phyloP scores from a whole-genome alignment of 1,140 invertebrate genomes.

The Heliothis virescens region DNA sequence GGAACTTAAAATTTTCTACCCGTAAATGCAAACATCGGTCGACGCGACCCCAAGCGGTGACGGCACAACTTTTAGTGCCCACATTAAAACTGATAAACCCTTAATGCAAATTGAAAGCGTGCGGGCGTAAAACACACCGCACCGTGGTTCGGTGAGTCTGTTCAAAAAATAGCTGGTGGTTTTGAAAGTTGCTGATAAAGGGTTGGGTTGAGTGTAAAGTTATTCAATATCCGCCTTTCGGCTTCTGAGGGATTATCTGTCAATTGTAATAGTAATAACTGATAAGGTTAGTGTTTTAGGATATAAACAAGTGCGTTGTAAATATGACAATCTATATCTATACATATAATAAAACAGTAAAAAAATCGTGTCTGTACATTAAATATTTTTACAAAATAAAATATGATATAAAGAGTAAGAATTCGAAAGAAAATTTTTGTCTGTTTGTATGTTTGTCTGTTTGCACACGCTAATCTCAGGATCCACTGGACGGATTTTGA shows the following conservation, averaged over 20 bases:
- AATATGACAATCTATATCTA: too few relatives aligned
- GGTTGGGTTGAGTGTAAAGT: slow-evolving; percentile 14
- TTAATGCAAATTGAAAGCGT: slow-evolving; percentile 63
- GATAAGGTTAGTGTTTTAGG: not conserved
- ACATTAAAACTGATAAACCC: slow-evolving; percentile 61
- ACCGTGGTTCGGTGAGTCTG: slow-evolving; percentile 31
- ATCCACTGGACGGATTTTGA: too few relatives aligned
- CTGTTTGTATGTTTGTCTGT: too few relatives aligned
- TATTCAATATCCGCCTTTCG: not conserved
- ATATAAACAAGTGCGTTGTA: too few relatives aligned
- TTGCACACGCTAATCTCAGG: too few relatives aligned
- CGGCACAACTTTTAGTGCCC: slow-evolving; percentile 54
- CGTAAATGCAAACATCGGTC: slow-evolving; percentile 39
- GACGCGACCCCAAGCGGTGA: slow-evolving; percentile 41
- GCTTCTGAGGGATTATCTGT: too few relatives aligned
- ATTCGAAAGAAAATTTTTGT: too few relatives aligned
- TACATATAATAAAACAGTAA: too few relatives aligned
- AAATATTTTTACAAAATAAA: too few relatives aligned
- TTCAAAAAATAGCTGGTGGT: slow-evolving; percentile 15
- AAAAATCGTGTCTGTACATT: too few relatives aligned
- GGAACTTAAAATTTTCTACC: slow-evolving; percentile 44
- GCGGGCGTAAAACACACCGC: slow-evolving; percentile 51
- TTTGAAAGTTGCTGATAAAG: slow-evolving; percentile 13
- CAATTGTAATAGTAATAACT: too few relatives aligned
- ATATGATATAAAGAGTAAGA: too few relatives aligned